Percentiles rank a stretch among this genome's conserved stretches.
Conservation (phyloP, 1,140 invertebrate species). For the Palaemon carinicauda region DNA sequence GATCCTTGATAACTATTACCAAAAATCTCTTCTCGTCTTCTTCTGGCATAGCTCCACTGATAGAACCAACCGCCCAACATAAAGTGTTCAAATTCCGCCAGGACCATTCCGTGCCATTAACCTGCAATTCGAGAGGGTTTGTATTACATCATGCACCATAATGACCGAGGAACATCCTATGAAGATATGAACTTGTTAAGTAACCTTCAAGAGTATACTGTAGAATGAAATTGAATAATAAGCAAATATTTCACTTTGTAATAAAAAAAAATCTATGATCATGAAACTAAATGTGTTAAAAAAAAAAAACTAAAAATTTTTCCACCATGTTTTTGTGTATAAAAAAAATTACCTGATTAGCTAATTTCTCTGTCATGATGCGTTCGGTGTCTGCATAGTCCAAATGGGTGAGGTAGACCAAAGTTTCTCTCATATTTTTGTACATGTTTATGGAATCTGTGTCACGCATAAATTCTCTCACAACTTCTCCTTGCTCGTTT, state of each 20-base stretch:
- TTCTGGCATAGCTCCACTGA: slow-evolving; percentile 98
- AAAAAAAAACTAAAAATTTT: too few species aligned
- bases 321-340: too few species aligned
- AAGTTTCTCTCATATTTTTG: slow-evolving; percentile 99
- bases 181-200: too few species aligned
- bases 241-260: too few species aligned
- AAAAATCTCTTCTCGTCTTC: slow-evolving; percentile 99
- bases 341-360: slow-evolving; percentile 96
- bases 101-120: slow-evolving; percentile 98
- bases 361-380: slow-evolving; percentile 99
- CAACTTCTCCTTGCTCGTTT: slow-evolving; percentile 99
- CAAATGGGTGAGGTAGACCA: slow-evolving; percentile 98
- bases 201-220: too few species aligned
- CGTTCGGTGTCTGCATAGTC: slow-evolving; percentile 97
- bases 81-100: slow-evolving; percentile 99
- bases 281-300: too few species aligned
- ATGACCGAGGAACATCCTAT: too few species aligned
- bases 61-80: slow-evolving; percentile 99
- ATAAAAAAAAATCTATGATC: too few species aligned
- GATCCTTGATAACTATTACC: slow-evolving; percentile 98
- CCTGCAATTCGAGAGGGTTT: slow-evolving; percentile 19
- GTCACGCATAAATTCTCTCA: slow-evolving; percentile 99
- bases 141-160: background rate
- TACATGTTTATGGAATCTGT: slow-evolving; percentile 99
- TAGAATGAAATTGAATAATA: too few species aligned